Percentiles rank a stretch among this genome's conserved stretches.
phyloP scores from a whole-genome alignment of 2,888 invertebrate genomes.

The Anthophora plumipes region DNA sequence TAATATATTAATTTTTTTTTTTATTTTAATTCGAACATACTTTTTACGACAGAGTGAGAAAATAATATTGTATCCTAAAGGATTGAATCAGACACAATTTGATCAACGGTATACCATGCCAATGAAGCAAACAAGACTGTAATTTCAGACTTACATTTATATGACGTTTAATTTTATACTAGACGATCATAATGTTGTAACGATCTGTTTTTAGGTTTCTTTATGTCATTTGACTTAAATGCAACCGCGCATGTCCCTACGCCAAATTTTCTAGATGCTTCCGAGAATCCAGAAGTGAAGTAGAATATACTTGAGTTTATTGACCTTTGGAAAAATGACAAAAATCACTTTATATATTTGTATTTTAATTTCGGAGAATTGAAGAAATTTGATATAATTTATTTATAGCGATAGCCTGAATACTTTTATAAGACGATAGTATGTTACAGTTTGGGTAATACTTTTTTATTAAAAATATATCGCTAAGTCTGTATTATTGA shows the following conservation, averaged over 20 bases:
- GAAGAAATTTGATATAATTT: background rate
- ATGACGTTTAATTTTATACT: background rate
- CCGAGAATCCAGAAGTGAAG: background rate
- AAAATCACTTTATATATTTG: background rate
- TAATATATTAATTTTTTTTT: too few species aligned
- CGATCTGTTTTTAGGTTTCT: conserved; percentile 16
- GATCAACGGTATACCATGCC: background rate
- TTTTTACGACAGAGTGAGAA: too few species aligned
- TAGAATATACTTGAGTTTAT: background rate
- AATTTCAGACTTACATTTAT: conserved; percentile 1
- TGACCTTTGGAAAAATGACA: background rate
- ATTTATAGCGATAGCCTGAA: background rate
- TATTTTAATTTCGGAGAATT: background rate
- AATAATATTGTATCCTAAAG: background rate
- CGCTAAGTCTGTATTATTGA: background rate
- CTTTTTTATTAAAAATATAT: background rate
- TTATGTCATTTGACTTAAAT: background rate
- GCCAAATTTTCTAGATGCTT: background rate
- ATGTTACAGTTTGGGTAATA: background rate
- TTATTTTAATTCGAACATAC: background rate
- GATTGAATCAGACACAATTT: background rate
- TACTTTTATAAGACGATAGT: background rate
- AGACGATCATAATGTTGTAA: conserved; percentile 1
- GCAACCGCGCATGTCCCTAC: background rate
- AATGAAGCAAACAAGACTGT: background rate